phyloP scores from a whole-genome alignment of 2,113 vertebrate genomes.

The Apus apus region DNA sequence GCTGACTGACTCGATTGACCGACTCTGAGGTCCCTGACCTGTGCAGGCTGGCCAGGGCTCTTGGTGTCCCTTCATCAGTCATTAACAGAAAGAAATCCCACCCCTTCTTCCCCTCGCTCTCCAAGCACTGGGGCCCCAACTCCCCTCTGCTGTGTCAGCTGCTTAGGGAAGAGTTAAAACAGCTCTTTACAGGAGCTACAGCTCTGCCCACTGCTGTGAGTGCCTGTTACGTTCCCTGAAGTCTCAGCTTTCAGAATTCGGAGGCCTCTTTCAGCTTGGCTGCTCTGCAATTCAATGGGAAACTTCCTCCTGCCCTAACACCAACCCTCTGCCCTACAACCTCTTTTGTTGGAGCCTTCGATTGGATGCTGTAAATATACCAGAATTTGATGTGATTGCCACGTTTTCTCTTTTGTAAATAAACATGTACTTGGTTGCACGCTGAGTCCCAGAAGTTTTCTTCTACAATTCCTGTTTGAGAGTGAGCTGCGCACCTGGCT shows the following conservation, averaged over 20 bases:
- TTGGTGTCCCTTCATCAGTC: neutral
- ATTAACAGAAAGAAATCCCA: neutral
- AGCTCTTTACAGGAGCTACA: neutral
- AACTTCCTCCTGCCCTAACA: neutral
- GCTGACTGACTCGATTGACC: neutral
- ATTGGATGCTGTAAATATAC: constrained; percentile 50
- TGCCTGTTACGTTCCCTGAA: neutral
- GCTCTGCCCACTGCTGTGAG: neutral
- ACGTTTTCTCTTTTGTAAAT: constrained; percentile 55
- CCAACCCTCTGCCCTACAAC: neutral
- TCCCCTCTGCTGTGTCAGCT: neutral
- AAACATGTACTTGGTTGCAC: constrained; percentile 34
- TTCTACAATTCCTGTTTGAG: neutral
- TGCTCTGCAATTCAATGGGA: neutral
- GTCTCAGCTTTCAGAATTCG: neutral
- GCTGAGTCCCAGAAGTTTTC: neutral
- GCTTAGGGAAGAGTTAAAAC: neutral
- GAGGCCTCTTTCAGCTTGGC: neutral
- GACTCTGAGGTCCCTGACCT: neutral
- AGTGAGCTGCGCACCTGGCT: neutral
- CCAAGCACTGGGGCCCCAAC: neutral
- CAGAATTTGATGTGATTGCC: neutral
- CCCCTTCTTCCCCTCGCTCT: neutral
- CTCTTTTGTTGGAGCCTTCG: neutral
- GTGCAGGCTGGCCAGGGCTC: neutral